Evolutionary conservation across 2,888 invertebrate species (phyloP).

Genomic region (Lutraria lutraria): DNA sequence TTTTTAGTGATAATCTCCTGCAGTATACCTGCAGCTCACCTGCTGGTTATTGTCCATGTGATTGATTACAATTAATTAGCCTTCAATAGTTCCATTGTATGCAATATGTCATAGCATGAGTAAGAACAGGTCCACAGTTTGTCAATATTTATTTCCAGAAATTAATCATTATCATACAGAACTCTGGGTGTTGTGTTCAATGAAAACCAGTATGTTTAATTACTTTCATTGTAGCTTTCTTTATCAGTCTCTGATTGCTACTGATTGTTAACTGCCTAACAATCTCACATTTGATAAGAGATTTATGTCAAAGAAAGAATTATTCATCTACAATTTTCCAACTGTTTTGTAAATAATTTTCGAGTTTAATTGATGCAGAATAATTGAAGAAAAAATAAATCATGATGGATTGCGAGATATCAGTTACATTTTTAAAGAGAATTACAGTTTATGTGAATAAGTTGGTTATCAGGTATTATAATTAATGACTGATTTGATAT

Average conservation of each 20-base stretch:
- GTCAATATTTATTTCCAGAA: background rate
- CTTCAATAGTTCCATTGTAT: background rate
- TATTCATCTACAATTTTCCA: background rate
- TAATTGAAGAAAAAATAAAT: background rate
- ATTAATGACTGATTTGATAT: no score
- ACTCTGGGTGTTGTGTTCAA: background rate
- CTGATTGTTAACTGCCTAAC: background rate
- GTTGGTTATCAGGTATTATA: no score
- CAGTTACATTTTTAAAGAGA: no score
- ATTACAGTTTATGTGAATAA: no score
- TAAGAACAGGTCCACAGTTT: background rate
- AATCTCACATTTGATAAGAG: background rate
- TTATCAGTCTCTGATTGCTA: background rate
- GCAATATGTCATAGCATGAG: background rate
- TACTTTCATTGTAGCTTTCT: background rate
- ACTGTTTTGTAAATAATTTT: background rate
- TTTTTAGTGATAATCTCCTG: background rate
- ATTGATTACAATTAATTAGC: constrained; percentile 5
- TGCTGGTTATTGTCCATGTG: background rate
- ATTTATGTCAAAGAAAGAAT: background rate
- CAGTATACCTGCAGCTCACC: background rate
- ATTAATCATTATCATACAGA: background rate
- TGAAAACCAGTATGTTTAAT: no score
- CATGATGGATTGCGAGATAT: no score
- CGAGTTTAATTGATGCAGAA: background rate